Evolutionary conservation across 2,888 invertebrate species (phyloP).

Genomic region (Limnephilus auricula): DNA sequence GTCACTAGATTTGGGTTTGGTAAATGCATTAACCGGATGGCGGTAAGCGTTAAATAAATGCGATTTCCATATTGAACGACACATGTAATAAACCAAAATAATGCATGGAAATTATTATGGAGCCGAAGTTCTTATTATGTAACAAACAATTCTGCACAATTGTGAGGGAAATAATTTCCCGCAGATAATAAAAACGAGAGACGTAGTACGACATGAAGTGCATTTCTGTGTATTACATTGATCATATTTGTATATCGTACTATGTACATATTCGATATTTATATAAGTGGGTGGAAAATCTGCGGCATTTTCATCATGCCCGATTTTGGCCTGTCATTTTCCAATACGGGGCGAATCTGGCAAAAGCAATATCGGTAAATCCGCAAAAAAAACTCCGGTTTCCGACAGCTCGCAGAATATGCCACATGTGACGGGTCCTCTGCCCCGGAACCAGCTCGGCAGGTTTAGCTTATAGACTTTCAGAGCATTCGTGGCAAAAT

Average conservation of each 20-base stretch:
- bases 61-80: neutral
- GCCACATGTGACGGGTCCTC: neutral
- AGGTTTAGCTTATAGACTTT: neutral
- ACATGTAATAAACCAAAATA: neutral
- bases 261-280: neutral
- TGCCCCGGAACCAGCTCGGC: neutral
- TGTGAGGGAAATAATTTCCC: neutral
- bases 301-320: constrained; percentile 6
- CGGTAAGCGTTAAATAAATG: neutral
- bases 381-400: constrained; percentile 14
- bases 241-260: neutral
- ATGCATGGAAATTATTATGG: neutral
- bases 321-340: constrained; percentile 34
- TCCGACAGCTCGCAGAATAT: neutral
- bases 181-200: neutral
- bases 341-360: constrained; percentile 12
- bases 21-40: neutral
- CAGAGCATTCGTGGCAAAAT: neutral
- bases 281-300: neutral
- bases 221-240: neutral
- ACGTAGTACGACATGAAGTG: no score
- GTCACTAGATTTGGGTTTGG: neutral
- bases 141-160: neutral
- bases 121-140: neutral
- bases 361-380: constrained; percentile 35